Base-by-base conservation (phyloP, 1,140 invertebrate species). In the Drosophila asahinai region DNA sequence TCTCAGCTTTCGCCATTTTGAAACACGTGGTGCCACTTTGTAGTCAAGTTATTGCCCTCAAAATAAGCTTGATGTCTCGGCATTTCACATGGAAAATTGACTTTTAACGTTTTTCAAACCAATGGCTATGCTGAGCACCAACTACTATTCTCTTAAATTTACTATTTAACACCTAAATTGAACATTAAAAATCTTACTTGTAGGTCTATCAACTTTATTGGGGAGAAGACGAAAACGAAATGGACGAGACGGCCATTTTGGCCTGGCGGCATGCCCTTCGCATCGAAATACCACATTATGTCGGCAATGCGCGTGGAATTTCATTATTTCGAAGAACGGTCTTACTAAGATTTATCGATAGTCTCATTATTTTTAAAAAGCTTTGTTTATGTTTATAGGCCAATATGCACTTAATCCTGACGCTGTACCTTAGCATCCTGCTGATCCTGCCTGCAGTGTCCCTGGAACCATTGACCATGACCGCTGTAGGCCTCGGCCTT, bases 1-100 rank as follows among this genome's bases (percentile, higher is more conserved):
- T 22, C 19, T 15, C n/a, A 45, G 45, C 17, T 43, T 51, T 40
- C 72, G 83, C 84, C 84, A 89, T 89, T 79, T 89, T 84, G 70
- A 36, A 78, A 89, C 84, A 89, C 84, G 84, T 89, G 84, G 77
- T 74, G 19, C 8, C 17, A 15, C 7, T 2, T 7, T 8, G 5
- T 4, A 12, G 7, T 17, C 19, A 19, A 42, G 12, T 3, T 17
- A 57, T 17, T 27, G 25, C 9, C 8, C 14, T 19, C 1, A 55
- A 64, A 64, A 55, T 55, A 64, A 2, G 1, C n/a, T 30, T 40
- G 22, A 48, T 68, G 9, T 36, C 8, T 5, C 1, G 14, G 8
- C 8, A 25, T 25, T 57, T 27, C 9, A 25, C 2, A 15, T 3
- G 2, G 0, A 43, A 42, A 19, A 17, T 17, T 14, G 14, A 1